Base-by-base conservation (phyloP, 2,888 invertebrate species). In the Perithous albicinctus region DNA sequence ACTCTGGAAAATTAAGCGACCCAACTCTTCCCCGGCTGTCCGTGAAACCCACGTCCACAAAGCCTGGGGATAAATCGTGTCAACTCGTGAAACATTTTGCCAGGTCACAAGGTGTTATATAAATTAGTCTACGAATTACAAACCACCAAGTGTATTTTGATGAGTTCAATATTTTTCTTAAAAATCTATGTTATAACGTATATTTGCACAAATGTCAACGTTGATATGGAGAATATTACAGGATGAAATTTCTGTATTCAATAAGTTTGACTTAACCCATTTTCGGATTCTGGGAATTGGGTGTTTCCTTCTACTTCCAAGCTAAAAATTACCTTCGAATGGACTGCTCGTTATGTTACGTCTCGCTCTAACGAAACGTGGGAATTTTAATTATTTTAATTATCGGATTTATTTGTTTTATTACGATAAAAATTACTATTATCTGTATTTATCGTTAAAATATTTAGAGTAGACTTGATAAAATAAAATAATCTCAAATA, bases 1-100 rank as follows among this genome's bases (percentile, higher is more conserved):
- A 54, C 38, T 38, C 54, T 10, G 26, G 69, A 38, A 54, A 54
- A 38, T 69, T 54, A 23, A 69, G 18, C 54, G 26, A 26, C 1
- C 23, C 54, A 15, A 69, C 41, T 8, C 23, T 38, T 20, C 10
- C 35, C 23, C n/a, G n/a, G 6, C 23, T 38, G 54, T 29, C 12
- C 48, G 29, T 67, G n/a, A 69, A 26, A 18, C 32, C 15, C 18
- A n/a, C n/a, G 59, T 32, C 6, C 59, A 15, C 15, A 32, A 6
- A 18, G 18, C 18, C 18, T 15, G 32, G 12, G 29, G 32, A n/a
- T 12, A 56, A 59, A 59, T 35, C 35, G 32, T 18, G 6, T 32
- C 8, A 8, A 2, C 59, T 59, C 8, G 32, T 32, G 35, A 59
- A 59, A 59, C 59, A 59, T 35, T 35, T 18, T 8, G n/a, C n/a